Evolutionary conservation across 1,140 invertebrate species (phyloP).

Genomic region (Lasioglossum baleicum): DNA sequence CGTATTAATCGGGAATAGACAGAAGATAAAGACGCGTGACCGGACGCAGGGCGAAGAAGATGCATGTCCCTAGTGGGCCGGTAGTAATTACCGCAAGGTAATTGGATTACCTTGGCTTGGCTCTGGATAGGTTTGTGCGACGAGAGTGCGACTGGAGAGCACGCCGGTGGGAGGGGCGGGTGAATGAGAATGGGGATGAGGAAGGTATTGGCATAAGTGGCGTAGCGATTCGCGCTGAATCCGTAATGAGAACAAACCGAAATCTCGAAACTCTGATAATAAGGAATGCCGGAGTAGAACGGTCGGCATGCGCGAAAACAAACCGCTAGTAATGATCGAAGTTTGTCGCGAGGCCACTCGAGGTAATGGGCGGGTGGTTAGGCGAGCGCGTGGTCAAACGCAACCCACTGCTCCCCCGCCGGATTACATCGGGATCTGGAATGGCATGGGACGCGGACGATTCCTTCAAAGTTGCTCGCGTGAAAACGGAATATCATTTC

Average conservation of each 20-base stretch:
- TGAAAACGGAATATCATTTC: slow-evolving; percentile 18
- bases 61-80: not conserved
- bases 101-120: slow-evolving; percentile 14
- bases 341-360: slow-evolving; percentile 35
- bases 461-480: slow-evolving; percentile 15
- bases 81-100: slow-evolving; percentile 16
- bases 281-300: not conserved
- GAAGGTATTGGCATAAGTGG: slow-evolving; percentile 7
- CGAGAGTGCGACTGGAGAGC: not conserved
- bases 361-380: slow-evolving; percentile 39
- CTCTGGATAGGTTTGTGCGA: not conserved
- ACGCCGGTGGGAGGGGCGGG: not conserved
- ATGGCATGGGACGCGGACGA: slow-evolving; percentile 28
- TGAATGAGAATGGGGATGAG: no score
- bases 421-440: slow-evolving; percentile 30
- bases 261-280: slow-evolving; percentile 31
- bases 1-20: not conserved
- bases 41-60: not conserved
- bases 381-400: slow-evolving; percentile 38
- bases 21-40: not conserved
- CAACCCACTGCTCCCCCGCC: not conserved
- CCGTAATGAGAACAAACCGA: slow-evolving; percentile 24
- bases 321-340: slow-evolving; percentile 31
- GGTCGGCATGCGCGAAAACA: slow-evolving; percentile 11
- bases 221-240: slow-evolving; percentile 1